Conservation (phyloP, 1,140 invertebrate genomes). For the Drosophila sucinea region DNA sequence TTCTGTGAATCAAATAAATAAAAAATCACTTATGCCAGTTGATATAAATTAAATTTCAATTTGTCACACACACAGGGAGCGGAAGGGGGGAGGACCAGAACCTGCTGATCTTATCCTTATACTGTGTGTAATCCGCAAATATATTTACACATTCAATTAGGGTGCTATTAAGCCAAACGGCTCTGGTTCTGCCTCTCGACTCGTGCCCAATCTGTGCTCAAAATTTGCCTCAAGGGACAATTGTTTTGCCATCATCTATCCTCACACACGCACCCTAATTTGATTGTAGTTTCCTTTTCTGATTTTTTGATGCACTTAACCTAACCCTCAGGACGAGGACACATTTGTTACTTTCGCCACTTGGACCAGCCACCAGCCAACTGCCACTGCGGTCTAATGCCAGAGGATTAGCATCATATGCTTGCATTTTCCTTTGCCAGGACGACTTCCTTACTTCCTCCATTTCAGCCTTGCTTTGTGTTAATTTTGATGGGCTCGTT, state of each 20-base stretch:
- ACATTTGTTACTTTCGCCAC: slow-evolving; percentile 75
- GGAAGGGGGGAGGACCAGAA: slow-evolving; percentile 19
- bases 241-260: slow-evolving; percentile 77
- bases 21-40: slow-evolving; percentile 80
- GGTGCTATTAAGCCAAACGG: slow-evolving; percentile 74
- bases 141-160: slow-evolving; percentile 83
- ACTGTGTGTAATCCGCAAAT: slow-evolving; percentile 79
- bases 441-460: neutral
- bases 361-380: slow-evolving; percentile 47
- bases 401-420: slow-evolving; percentile 82
- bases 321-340: slow-evolving; percentile 67
- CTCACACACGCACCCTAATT: slow-evolving; percentile 78
- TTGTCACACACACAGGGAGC: slow-evolving; percentile 49
- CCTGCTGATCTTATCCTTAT: slow-evolving; percentile 68
- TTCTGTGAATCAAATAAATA: slow-evolving; percentile 55
- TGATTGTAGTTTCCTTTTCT: slow-evolving; percentile 76
- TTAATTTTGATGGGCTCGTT: slow-evolving; percentile 80
- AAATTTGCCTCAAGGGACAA: slow-evolving; percentile 82
- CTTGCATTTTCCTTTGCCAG: slow-evolving; percentile 70
- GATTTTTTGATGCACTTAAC: slow-evolving; percentile 83
- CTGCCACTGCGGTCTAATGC: slow-evolving; percentile 72
- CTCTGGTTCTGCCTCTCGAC: slow-evolving; percentile 36
- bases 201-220: slow-evolving; percentile 60
- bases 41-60: slow-evolving; percentile 81
- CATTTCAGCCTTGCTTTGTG: slow-evolving; percentile 45